Conservation (phyloP, 2,797 vertebrate species). For the Cossypha dichroa region DNA sequence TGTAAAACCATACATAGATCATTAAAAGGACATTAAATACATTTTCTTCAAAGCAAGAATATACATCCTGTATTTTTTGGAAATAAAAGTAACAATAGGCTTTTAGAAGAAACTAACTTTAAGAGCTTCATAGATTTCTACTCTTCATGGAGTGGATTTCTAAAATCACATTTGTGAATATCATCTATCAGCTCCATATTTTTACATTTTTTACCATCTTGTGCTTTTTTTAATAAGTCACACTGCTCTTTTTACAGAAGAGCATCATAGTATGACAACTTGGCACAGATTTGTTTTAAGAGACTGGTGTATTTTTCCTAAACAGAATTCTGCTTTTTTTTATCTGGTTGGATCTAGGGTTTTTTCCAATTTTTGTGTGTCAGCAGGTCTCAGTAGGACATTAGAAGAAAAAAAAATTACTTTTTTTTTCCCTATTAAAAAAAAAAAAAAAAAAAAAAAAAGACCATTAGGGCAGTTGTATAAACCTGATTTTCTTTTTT, state of each 20-base stretch:
- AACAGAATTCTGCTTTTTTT: background rate
- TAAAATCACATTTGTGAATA: background rate
- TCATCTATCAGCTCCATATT: background rate
- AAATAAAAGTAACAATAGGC: background rate
- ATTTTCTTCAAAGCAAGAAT: background rate
- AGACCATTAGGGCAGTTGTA: fast-evolving
- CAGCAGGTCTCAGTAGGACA: background rate
- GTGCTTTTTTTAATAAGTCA: background rate
- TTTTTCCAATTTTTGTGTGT: background rate
- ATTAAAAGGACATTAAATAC: background rate
- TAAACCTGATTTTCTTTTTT: background rate
- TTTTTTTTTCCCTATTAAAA: background rate
- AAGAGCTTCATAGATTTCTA: background rate
- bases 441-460: background rate
- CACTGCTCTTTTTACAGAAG: background rate
- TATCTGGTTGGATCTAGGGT: fast-evolving
- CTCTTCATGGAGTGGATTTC: fast-evolving
- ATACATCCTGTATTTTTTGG: background rate
- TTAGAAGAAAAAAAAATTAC: background rate
- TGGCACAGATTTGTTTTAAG: background rate
- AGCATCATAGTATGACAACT: background rate
- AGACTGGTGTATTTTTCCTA: background rate
- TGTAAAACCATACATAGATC: background rate
- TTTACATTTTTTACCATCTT: background rate
- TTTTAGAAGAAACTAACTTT: background rate